Conservation (phyloP, 2,113 vertebrate species). For the Phyllostomus hastatus region DNA sequence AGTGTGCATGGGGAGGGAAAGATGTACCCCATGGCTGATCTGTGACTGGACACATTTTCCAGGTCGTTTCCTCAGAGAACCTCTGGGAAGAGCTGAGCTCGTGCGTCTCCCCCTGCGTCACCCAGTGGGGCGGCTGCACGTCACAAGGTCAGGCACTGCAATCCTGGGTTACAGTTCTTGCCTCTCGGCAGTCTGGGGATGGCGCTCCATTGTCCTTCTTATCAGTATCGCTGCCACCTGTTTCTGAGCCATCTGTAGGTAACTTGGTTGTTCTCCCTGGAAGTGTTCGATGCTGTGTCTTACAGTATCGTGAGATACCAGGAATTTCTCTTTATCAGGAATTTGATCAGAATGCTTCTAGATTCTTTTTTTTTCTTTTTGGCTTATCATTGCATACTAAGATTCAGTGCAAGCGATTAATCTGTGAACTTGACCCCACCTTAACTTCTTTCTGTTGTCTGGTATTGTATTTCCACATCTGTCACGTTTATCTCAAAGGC, state of each 20-base stretch:
- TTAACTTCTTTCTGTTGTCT: background rate
- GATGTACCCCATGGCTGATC: background rate
- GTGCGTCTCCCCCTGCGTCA: background rate
- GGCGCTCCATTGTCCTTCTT: background rate
- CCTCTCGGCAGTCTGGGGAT: background rate
- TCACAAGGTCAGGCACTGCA: no score
- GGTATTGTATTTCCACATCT: no score
- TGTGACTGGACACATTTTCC: background rate
- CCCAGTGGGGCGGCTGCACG: background rate
- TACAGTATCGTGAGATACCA: no score
- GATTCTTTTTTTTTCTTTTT: background rate
- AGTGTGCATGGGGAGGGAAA: no score
- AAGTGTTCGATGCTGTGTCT: background rate
- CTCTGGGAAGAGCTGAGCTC: no score
- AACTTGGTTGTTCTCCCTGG: background rate
- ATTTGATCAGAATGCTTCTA: background rate
- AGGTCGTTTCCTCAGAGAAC: background rate
- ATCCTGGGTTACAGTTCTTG: background rate
- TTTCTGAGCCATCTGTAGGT: background rate
- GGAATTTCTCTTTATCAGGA: background rate
- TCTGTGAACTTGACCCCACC: background rate
- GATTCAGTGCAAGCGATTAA: background rate
- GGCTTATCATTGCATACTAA: background rate
- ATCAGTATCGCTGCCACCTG: background rate
- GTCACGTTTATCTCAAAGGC: background rate